Base-by-base conservation (phyloP, 2,113 vertebrate genomes). In the Pygoscelis adeliae region DNA sequence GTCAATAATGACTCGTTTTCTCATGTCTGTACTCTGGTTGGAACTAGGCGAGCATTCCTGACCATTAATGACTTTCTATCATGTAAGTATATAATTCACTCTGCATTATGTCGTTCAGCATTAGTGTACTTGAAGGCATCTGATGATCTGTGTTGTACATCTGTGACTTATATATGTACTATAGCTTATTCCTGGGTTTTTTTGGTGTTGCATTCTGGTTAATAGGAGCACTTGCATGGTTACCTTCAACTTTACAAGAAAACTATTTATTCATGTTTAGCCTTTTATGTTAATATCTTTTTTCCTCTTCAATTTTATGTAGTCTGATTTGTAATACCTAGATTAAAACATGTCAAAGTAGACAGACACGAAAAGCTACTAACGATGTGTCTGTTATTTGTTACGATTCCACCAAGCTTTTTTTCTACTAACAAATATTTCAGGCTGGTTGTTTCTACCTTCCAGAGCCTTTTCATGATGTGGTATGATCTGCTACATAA, bases 181-280 rank as follows among this genome's bases (percentile, higher is more conserved):
- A 2, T 10, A 38, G 8, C 17, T 81, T 53, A 6, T 20, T 69
- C 14, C 2, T 26, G 0, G 1, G 9, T 16, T 36, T 36, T 44
- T 65, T 69, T 18, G 0, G 2, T 42, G 13, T 32, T 86, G 2
- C 13, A 5, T 46, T 77, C 44, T 58, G 30, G 4, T 91, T 70
- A 58, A 32, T 30, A 53, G 40, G 34, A 65, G 15, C 46, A 19
- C 27, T 65, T 83, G 7, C 29, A 9, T 40, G 26, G 4, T 38
- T 63, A 25, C 40, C 32, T 77, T 77, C 40, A 55, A 21, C 18
- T 58, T 67, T 14, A 61, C 12, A 73, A 40, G 53, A 22, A 30
- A 73, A 26, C 23, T 15, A 2, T 32, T 61, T 38, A 32, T 49
- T 87, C 13, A 5, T 47, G 26, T 50, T 66, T 38, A 62, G 7